Conservation (phyloP, 2,888 invertebrate genomes). For the Tiliacea aurago region DNA sequence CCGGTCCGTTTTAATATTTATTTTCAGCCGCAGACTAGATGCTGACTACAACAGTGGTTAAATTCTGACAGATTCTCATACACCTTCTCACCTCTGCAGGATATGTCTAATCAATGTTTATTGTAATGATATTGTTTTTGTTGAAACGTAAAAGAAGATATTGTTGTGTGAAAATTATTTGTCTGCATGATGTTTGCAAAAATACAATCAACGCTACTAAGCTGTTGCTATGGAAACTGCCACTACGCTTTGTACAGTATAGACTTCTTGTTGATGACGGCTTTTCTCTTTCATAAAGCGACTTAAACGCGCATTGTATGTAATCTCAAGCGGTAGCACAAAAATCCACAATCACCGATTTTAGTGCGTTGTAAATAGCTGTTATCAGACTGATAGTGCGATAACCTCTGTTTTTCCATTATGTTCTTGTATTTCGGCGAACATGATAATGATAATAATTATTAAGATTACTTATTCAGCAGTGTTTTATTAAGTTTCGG, state of each 20-base stretch:
- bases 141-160: slow-evolving; percentile 12
- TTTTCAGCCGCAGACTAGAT: slow-evolving; percentile 17
- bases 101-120: not conserved
- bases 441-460: slow-evolving; percentile 51
- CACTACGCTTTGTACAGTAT: not conserved
- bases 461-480: slow-evolving; percentile 40
- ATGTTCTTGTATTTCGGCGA: slow-evolving; percentile 57
- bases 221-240: not conserved
- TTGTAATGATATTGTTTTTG: not conserved
- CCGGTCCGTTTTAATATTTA: slow-evolving; percentile 39
- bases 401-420: slow-evolving; percentile 62
- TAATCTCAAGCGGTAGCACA: not conserved
- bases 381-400: slow-evolving; percentile 56
- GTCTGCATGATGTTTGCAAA: slow-evolving; percentile 29
- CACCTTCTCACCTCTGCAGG: not conserved
- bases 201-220: slow-evolving; percentile 27
- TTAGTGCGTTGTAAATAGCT: slow-evolving; percentile 7
- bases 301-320: slow-evolving; percentile 28
- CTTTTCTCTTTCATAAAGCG: fast-evolving
- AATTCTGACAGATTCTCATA: slow-evolving; percentile 3
- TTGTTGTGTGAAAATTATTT: slow-evolving; percentile 19
- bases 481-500: slow-evolving; percentile 19
- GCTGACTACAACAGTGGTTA: slow-evolving; percentile 8
- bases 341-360: not conserved
- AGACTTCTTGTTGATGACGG: slow-evolving; percentile 5